These are phyloP conservation scores for Anas platyrhynchos DNA, from an alignment of 2,113 vertebrate genomes.

Conservation along the genomic window DNA sequence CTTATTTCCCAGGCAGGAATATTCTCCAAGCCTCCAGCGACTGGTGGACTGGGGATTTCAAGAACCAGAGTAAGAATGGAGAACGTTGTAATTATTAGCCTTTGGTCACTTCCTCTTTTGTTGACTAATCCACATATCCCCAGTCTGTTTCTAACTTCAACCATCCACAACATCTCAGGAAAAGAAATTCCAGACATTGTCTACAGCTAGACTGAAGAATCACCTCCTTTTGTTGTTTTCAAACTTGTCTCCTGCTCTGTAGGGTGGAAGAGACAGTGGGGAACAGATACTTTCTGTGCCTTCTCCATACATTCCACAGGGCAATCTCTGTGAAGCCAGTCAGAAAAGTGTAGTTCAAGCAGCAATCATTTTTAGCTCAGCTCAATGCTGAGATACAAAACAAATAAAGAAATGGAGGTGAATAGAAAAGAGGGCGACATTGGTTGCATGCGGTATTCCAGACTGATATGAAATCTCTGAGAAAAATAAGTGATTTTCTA, in stretches of 20 bases:
- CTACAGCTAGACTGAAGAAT: background rate
- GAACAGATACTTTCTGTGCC: background rate
- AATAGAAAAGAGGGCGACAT: background rate
- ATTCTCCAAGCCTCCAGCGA: background rate
- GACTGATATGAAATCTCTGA: background rate
- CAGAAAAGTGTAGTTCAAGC: background rate
- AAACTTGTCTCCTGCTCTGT: background rate
- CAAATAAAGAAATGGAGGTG: background rate
- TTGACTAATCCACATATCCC: background rate
- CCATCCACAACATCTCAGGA: background rate
- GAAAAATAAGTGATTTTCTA: background rate
- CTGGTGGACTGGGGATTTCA: background rate
- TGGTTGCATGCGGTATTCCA: background rate
- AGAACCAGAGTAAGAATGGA: accelerated
- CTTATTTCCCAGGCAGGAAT: background rate
- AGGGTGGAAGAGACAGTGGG: background rate
- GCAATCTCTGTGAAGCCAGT: background rate
- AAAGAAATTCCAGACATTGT: background rate
- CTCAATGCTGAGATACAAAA: background rate
- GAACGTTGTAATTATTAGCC: background rate
- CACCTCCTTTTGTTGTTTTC: background rate
- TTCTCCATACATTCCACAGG: background rate
- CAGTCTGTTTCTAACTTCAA: background rate
- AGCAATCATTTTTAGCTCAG: background rate
- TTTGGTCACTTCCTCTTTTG: background rate